A percentile compares a stretch with the other conserved stretches of the same genome.
phyloP scores from a whole-genome alignment of 1,140 invertebrate genomes.

The Drosophila ananassae region DNA sequence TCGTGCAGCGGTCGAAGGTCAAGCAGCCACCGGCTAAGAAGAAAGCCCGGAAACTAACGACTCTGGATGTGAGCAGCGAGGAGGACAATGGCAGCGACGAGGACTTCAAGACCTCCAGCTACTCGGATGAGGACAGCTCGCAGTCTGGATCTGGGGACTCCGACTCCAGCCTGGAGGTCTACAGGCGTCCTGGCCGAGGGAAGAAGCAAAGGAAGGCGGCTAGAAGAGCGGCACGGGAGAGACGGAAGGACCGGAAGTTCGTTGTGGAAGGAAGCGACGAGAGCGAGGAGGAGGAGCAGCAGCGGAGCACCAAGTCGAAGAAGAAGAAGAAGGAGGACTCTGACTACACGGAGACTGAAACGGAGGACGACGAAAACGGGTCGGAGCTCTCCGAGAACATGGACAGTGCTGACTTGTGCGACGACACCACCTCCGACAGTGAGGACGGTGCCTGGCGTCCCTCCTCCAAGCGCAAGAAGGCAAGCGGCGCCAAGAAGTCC shows the following conservation, averaged over 20 bases:
- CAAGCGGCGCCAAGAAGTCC: constrained; percentile 43
- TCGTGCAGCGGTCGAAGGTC: constrained; percentile 58
- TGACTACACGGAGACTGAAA: constrained; percentile 85
- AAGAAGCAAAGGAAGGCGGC: constrained; percentile 72
- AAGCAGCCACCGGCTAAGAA: constrained; percentile 84
- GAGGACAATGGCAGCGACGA: constrained; percentile 93
- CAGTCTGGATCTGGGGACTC: constrained; percentile 72
- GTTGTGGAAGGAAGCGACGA: constrained; percentile 80
- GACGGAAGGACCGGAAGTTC: constrained; percentile 77
- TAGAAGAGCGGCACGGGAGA: constrained; percentile 66
- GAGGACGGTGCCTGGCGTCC: constrained; percentile 77
- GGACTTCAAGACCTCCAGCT: constrained; percentile 90
- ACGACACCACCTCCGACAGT: constrained; percentile 78
- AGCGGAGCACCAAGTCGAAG: constrained; percentile 60
- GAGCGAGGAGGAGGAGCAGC: constrained; percentile 65
- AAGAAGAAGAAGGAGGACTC: constrained; percentile 78
- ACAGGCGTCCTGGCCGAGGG: constrained; percentile 59
- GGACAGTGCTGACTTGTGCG: constrained; percentile 86
- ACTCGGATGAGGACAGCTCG: constrained; percentile 73
- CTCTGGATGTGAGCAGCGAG: constrained; percentile 91
- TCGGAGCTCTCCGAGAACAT: constrained; percentile 85
- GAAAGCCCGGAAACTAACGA: constrained; percentile 91
- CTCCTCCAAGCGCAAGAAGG: constrained; percentile 70
- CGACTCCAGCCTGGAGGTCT: constrained; percentile 76
- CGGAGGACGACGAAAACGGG: constrained; percentile 85